Conservation (phyloP, 2,113 vertebrate genomes). For the Pluvianellus socialis region DNA sequence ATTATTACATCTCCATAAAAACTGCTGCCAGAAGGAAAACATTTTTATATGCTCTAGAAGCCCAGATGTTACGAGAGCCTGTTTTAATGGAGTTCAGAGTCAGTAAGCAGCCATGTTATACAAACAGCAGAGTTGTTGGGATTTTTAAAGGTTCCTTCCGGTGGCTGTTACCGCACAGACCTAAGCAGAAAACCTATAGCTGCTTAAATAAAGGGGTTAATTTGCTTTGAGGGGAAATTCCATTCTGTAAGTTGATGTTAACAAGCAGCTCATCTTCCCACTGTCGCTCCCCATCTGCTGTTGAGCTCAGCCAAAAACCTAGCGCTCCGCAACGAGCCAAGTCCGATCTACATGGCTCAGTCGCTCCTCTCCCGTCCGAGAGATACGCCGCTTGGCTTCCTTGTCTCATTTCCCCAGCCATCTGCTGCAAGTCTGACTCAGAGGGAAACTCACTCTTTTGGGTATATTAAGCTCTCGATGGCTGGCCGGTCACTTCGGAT, state of each 20-base stretch:
- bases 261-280: background rate
- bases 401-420: background rate
- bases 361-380: background rate
- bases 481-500: background rate
- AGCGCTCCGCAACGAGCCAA: background rate
- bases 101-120: background rate
- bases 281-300: background rate
- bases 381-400: background rate
- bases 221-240: background rate
- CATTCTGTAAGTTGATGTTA: background rate
- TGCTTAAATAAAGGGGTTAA: background rate
- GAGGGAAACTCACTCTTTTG: background rate
- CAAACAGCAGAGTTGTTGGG: background rate
- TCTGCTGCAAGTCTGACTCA: background rate
- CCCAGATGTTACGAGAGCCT: constrained; percentile 65
- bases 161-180: background rate
- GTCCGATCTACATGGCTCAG: background rate
- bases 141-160: constrained; percentile 2
- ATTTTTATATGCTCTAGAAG: constrained; percentile 42
- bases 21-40: constrained; percentile 69
- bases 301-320: background rate
- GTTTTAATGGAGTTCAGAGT: constrained; percentile 37
- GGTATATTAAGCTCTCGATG: background rate
- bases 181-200: background rate
- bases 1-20: constrained; percentile 68